phyloP scores from a whole-genome alignment of 1,140 invertebrate species.

The Heliconius himera region DNA sequence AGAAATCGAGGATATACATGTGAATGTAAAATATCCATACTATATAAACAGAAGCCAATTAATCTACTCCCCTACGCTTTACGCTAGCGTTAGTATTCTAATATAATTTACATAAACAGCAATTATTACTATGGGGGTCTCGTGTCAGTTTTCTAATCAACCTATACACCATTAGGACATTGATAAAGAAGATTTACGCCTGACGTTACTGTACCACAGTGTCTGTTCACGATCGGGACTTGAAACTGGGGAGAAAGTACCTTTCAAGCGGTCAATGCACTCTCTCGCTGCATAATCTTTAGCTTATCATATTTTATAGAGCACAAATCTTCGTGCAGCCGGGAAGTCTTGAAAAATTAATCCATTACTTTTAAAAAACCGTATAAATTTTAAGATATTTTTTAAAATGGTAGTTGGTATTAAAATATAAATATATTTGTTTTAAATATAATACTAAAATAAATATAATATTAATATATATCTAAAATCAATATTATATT shows the following conservation, averaged over 20 bases:
- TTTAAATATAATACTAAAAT: too few species aligned
- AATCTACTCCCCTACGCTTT: neutral
- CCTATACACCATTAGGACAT: slow-evolving; percentile 10
- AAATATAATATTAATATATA: neutral
- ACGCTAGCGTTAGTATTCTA: neutral
- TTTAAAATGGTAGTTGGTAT: neutral
- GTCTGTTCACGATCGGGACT: slow-evolving; percentile 24
- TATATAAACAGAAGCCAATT: neutral
- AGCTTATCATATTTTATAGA: slow-evolving; percentile 23
- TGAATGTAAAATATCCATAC: neutral
- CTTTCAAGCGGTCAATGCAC: slow-evolving; percentile 32
- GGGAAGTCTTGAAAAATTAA: slow-evolving; percentile 10
- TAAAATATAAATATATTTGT: neutral
- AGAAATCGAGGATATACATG: too few species aligned
- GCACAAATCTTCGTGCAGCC: slow-evolving; percentile 3
- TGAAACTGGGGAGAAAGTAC: slow-evolving; percentile 34
- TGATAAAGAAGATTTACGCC: slow-evolving; percentile 11
- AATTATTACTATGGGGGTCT: slow-evolving; percentile 29
- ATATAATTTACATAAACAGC: neutral
- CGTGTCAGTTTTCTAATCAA: slow-evolving; percentile 41
- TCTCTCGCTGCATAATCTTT: slow-evolving; percentile 21
- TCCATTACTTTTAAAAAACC: neutral
- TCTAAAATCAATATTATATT: neutral
- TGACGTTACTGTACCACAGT: slow-evolving; percentile 19
- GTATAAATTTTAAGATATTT: neutral